Conservation (phyloP, 2,113 vertebrate species). For the Myrmecophaga tridactyla region DNA sequence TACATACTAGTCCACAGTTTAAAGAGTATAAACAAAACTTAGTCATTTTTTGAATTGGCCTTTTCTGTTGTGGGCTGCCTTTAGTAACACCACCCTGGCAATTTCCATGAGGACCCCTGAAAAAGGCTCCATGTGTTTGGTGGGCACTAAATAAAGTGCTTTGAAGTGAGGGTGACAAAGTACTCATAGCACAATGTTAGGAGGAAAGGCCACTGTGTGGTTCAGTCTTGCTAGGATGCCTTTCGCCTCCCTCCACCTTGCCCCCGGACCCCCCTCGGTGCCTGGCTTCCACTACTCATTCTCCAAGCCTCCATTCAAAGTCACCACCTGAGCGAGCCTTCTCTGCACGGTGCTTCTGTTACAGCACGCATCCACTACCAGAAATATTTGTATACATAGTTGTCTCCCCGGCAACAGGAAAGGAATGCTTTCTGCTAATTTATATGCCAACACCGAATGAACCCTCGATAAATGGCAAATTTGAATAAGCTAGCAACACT, state of each 20-base stretch:
- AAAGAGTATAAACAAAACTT: not conserved
- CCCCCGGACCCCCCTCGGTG: not conserved
- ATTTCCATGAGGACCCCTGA: not conserved
- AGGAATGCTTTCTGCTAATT: not conserved
- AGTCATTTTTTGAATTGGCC: not conserved
- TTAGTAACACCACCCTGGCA: not conserved
- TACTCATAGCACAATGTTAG: accelerated
- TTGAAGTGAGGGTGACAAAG: not conserved
- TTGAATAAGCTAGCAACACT: not conserved
- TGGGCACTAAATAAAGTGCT: not conserved
- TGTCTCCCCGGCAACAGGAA: not conserved
- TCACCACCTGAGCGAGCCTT: not conserved
- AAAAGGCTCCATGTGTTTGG: not conserved
- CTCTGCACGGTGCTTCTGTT: not conserved
- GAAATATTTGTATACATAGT: not conserved
- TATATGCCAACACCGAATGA: not conserved
- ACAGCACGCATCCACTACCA: not conserved
- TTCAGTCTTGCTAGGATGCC: not conserved
- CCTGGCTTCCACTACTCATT: not conserved
- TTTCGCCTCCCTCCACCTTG: no score
- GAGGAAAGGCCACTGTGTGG: not conserved
- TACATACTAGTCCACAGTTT: not conserved
- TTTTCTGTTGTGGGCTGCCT: not conserved
- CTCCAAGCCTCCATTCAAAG: not conserved
- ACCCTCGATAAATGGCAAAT: slow-evolving; percentile 8